phyloP scores from a whole-genome alignment of 1,140 invertebrate species.

The Archegozetes longisetosus region DNA sequence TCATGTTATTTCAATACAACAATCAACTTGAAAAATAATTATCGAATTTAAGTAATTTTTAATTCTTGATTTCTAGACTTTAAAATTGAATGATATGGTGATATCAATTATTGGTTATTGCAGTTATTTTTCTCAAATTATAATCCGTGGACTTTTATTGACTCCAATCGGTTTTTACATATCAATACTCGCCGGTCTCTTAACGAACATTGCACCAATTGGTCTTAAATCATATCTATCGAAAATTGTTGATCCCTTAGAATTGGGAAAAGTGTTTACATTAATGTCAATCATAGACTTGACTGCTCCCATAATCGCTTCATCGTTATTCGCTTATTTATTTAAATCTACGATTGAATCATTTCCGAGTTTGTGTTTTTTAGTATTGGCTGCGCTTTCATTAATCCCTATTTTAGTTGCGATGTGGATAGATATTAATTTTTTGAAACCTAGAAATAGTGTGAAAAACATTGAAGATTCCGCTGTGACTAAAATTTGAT shows the following conservation, averaged over 20 bases:
- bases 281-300: constrained; percentile 7
- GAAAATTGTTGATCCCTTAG: not conserved
- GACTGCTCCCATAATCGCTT: not conserved
- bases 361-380: not conserved
- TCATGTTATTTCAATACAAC: not conserved
- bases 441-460: too few relatives aligned
- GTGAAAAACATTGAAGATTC: too few relatives aligned
- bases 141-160: not conserved
- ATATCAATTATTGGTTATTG: not conserved
- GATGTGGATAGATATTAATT: too few relatives aligned
- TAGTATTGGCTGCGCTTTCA: not conserved
- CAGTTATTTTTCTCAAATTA: not conserved
- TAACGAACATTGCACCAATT: not conserved
- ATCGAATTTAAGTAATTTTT: not conserved
- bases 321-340: not conserved
- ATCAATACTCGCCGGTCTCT: not conserved
- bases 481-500: too few relatives aligned
- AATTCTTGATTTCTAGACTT: not conserved
- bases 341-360: constrained; percentile 7
- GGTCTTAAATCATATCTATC: constrained; percentile 5
- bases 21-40: not conserved
- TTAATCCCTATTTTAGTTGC: too few relatives aligned
- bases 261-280: not conserved
- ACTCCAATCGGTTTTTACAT: not conserved
- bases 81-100: not conserved